Evolutionary conservation across 2,888 invertebrate genomes (phyloP).

Genomic region (Chrysina gloriosa): DNA sequence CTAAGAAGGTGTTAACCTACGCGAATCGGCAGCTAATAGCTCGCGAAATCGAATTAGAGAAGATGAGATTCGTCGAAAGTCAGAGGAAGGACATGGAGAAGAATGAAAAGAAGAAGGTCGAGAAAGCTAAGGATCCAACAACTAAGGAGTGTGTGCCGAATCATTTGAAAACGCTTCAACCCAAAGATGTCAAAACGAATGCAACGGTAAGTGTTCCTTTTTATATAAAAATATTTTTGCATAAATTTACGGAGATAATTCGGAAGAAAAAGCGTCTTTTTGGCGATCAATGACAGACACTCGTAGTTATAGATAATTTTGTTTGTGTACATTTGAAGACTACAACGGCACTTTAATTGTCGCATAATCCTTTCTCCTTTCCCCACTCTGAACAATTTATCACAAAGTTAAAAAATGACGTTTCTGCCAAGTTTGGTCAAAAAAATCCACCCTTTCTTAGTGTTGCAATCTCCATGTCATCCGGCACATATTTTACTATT

Average conservation of each 20-base stretch:
- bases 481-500: too few species aligned
- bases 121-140: background rate
- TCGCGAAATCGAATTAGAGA: slow-evolving; percentile 83
- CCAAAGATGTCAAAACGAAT: slow-evolving; percentile 66
- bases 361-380: too few species aligned
- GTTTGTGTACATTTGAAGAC: too few species aligned
- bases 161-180: slow-evolving; percentile 77
- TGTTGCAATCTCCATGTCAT: too few species aligned
- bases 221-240: background rate
- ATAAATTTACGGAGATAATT: background rate
- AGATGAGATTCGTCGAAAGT: slow-evolving; percentile 70
- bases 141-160: slow-evolving; percentile 68
- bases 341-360: too few species aligned
- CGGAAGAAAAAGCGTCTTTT: too few species aligned
- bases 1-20: slow-evolving; percentile 59
- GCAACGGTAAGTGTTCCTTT: slow-evolving; percentile 50
- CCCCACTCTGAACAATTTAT: too few species aligned
- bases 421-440: too few species aligned
- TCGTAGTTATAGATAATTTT: too few species aligned
- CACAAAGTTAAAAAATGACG: too few species aligned
- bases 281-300: too few species aligned
- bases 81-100: slow-evolving; percentile 47
- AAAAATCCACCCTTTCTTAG: too few species aligned
- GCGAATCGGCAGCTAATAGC: slow-evolving; percentile 81
- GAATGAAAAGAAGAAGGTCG: slow-evolving; percentile 30